Evolutionary conservation across 2,888 invertebrate genomes (phyloP), one percentile per base, ranked within the genome.

Genomic region (Aspidiotus rigidus): DNA sequence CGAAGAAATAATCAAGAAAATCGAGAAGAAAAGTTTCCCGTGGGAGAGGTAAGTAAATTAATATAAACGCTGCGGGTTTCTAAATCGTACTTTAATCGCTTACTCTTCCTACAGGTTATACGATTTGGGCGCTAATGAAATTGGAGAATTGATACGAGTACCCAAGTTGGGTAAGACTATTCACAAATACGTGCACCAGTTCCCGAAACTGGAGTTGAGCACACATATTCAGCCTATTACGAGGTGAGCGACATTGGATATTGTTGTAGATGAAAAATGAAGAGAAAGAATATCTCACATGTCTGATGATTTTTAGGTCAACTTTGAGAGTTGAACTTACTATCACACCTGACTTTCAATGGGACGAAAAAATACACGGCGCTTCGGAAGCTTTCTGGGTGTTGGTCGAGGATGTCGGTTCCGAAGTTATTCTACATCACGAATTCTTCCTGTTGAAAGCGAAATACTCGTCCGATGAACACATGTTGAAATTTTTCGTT

Each of bases 161-260:
- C 95, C 95, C 0, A 95, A 94, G 78, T 82, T 94, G 64, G 91
- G 99, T 59, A 97, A 93, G 80, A 92, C 92, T 71, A 90, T 99
- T 73, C 96, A 98, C 79, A 93, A 91, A 76, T 93, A 93, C 77
- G 88, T 96, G 11, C 96, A 97, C 78, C 97, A 97, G 80, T 93
- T 96, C 77, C 99, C 99, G 0, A 96, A 96, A 78, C 78, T 99
- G 71, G 97, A 98, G 77, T 80, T 99, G 9, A 89, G 94, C 0
- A 97, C 98, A 0, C 95, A 98, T 77, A 95, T 99, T 74, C 97
- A 98, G 78, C 99, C 99, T 0, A 94, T 99, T 73, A 99, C 99
- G 0, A 77, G 84, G 70, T 82, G 66, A 67, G 42, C 64, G 53
- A 13, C 7, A 17, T 70, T 70, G 42, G 7, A 40, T 56, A 53